These are phyloP conservation scores for Beaufortia kweichowensis DNA, from an alignment of 2,113 vertebrate genomes.

Conservation along the genomic window DNA sequence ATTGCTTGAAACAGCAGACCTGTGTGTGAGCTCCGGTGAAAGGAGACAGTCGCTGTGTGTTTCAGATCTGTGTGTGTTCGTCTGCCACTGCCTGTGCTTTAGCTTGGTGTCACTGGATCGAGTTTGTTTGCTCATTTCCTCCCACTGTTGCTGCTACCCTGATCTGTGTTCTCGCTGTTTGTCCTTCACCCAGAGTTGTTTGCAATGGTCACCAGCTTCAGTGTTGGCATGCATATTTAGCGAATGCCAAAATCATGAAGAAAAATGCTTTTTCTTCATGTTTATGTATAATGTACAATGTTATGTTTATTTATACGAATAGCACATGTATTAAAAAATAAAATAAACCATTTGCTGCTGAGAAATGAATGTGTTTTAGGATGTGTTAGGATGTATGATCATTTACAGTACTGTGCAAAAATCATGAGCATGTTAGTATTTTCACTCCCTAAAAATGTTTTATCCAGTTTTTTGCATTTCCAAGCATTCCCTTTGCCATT, in stretches of 20 bases:
- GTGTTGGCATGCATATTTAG: constrained; percentile 31
- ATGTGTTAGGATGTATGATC: no score
- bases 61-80: constrained; percentile 37
- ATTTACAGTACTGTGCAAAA: no score
- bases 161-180: constrained; percentile 15
- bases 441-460: no score
- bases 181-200: constrained; percentile 44
- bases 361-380: no score
- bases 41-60: neutral
- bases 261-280: constrained; percentile 15
- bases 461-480: no score
- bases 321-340: no score
- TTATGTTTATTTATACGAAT: neutral
- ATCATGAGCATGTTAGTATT: no score
- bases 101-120: neutral
- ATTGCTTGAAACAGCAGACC: constrained; percentile 14
- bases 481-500: no score
- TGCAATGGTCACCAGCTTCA: constrained; percentile 38
- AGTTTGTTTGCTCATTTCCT: neutral
- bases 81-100: constrained; percentile 27
- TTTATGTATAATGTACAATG: neutral
- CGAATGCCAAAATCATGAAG: constrained; percentile 40
- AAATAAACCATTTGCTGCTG: no score
- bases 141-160: constrained; percentile 12
- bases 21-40: constrained; percentile 47